Evolutionary conservation across 2,113 vertebrate genomes (phyloP).

Genomic region (Oplegnathus fasciatus): DNA sequence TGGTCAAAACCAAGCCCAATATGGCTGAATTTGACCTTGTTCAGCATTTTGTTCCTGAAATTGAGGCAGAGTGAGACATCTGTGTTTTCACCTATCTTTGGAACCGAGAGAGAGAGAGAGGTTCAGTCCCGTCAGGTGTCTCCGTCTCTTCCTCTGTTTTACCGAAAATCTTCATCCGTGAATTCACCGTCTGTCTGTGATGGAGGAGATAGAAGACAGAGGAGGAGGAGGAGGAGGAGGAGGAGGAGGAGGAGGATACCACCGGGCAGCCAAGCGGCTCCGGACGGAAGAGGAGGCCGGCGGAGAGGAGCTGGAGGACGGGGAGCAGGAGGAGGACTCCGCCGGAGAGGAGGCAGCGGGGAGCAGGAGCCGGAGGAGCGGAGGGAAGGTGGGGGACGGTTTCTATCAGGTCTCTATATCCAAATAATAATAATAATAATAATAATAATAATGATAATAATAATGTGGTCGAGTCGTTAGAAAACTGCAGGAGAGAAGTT

Average conservation of each 20-base stretch:
- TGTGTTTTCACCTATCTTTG: neutral
- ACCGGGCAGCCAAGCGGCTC: slow-evolving; percentile 56
- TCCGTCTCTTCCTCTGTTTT: slow-evolving; percentile 6
- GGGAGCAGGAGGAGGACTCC: slow-evolving; percentile 40
- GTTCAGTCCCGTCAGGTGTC: slow-evolving; percentile 4
- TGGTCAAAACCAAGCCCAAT: no score
- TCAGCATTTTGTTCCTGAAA: neutral
- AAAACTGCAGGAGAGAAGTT: no score
- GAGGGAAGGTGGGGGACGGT: slow-evolving; percentile 55
- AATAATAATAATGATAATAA: no score
- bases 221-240: slow-evolving; percentile 3
- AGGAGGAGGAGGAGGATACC: slow-evolving; percentile 36
- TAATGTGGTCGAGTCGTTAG: no score
- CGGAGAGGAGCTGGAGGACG: slow-evolving; percentile 51
- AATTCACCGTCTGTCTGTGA: slow-evolving; percentile 14
- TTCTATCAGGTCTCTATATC: no score
- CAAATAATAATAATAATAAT: no score
- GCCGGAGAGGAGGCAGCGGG: slow-evolving; percentile 35
- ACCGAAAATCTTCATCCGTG: neutral
- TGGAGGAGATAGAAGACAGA: slow-evolving; percentile 50
- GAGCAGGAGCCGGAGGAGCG: slow-evolving; percentile 37
- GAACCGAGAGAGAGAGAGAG: slow-evolving; percentile 23
- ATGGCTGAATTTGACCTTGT: no score
- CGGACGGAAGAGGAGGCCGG: slow-evolving; percentile 45
- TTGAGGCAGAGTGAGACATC: slow-evolving; percentile 33